Conservation (phyloP, 2,113 vertebrate genomes). For the Daubentonia madagascariensis region DNA sequence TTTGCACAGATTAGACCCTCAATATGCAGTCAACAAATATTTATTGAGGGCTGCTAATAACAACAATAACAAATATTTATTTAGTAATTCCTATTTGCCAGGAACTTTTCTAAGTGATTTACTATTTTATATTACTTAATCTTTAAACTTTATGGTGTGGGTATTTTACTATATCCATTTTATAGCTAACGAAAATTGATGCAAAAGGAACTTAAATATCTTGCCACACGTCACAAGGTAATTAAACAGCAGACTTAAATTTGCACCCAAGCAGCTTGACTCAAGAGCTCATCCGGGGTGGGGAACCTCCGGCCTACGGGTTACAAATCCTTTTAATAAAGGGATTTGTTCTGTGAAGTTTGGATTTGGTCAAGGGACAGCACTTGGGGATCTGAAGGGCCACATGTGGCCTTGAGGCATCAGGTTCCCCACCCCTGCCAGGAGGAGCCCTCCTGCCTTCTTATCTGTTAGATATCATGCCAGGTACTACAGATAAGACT, state of each 20-base stretch:
- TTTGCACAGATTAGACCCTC: background rate
- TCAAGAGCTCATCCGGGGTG: background rate
- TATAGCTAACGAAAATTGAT: constrained; percentile 8
- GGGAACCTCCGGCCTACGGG: too few species aligned
- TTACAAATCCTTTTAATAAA: too few species aligned
- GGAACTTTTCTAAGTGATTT: background rate
- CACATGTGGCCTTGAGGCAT: too few species aligned
- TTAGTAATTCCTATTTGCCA: background rate
- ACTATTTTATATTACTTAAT: background rate
- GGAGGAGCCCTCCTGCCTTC: background rate
- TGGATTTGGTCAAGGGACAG: too few species aligned
- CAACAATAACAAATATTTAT: background rate
- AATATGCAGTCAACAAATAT: background rate
- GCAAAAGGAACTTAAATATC: background rate
- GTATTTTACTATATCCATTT: background rate
- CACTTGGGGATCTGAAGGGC: too few species aligned
- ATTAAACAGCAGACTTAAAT: background rate
- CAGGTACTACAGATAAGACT: background rate
- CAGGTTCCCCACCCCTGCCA: too few species aligned
- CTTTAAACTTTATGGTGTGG: background rate
- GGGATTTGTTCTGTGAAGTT: too few species aligned
- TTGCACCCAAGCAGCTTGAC: background rate
- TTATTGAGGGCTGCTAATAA: background rate
- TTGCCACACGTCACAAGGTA: background rate
- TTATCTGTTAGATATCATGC: background rate